A percentile compares a stretch with the other conserved stretches of the same genome.
Evolutionary conservation across 2,797 vertebrate genomes (phyloP).

Genomic region (Falco berigora): DNA sequence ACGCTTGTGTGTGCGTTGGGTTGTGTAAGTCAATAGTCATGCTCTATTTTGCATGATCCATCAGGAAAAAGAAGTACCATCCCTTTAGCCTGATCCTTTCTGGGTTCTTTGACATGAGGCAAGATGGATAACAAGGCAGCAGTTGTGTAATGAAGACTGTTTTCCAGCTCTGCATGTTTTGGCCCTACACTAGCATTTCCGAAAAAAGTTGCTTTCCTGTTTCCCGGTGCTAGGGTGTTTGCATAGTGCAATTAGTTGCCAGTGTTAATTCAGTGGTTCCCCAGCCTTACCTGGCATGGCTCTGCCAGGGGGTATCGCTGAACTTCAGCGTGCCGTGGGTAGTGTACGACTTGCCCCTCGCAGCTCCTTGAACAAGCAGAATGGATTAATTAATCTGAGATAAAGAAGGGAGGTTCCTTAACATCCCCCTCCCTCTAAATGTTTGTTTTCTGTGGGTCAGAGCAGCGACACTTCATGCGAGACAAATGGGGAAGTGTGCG

Average conservation of each 20-base stretch:
- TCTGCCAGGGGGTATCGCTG: neutral
- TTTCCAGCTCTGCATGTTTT: neutral
- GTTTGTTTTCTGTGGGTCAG: neutral
- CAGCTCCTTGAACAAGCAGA: neutral
- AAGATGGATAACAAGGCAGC: neutral
- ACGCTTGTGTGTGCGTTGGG: accelerated
- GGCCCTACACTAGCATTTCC: neutral
- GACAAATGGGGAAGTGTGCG: neutral
- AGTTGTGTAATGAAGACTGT: too few species aligned
- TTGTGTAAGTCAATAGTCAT: neutral
- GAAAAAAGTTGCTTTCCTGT: neutral
- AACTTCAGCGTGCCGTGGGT: neutral
- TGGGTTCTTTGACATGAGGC: neutral
- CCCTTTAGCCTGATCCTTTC: neutral
- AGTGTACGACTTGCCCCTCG: neutral
- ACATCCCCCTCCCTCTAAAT: neutral
- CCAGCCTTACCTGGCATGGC: neutral
- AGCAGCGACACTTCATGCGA: neutral
- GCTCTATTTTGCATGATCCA: neutral
- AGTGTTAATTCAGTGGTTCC: neutral
- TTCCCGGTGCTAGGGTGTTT: neutral
- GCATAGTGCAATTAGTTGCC: neutral
- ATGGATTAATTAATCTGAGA: neutral
- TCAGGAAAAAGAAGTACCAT: accelerated
- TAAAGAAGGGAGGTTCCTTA: neutral